Evolutionary conservation across 64 coral and sea anemone species (phyloP).

Genomic region (Montipora foliosa): DNA sequence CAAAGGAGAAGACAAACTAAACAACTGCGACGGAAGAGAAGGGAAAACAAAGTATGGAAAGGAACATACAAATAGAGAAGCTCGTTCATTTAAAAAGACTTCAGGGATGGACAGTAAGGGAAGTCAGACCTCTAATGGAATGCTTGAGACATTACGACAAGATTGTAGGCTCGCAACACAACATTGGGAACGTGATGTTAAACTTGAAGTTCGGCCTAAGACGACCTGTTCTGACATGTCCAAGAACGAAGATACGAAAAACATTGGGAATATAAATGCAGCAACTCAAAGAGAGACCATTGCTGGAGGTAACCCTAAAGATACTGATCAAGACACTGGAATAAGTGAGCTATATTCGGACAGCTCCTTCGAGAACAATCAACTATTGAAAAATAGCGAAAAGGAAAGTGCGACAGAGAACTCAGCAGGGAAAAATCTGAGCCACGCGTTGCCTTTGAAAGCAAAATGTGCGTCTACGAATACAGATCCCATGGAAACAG

Average conservation of each 20-base stretch:
- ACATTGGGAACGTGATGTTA: neutral
- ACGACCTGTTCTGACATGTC: neutral
- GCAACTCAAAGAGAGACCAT: neutral
- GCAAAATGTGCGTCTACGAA: constrained; percentile 26
- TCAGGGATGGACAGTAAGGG: constrained; percentile 1
- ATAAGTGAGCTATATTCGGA: constrained; percentile 74
- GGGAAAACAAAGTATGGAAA: neutral
- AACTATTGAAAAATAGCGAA: neutral
- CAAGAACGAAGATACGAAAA: neutral
- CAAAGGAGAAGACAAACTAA: neutral
- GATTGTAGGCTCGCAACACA: neutral
- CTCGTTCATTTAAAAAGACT: neutral
- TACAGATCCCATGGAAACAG: neutral
- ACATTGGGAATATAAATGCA: neutral
- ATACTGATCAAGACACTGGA: constrained; percentile 66
- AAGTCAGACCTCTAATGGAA: constrained; percentile 37
- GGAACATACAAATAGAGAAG: neutral
- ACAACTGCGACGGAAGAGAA: neutral
- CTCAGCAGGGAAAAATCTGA: neutral
- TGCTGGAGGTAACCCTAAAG: neutral
- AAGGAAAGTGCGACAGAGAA: neutral
- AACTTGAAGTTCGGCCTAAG: neutral
- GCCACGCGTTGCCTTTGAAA: neutral
- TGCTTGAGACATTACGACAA: constrained; percentile 27
- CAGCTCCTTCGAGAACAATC: constrained; percentile 52